These are phyloP conservation scores for Ageneiosus marmoratus DNA, from an alignment of 2,113 vertebrate genomes.

Conservation along the genomic window DNA sequence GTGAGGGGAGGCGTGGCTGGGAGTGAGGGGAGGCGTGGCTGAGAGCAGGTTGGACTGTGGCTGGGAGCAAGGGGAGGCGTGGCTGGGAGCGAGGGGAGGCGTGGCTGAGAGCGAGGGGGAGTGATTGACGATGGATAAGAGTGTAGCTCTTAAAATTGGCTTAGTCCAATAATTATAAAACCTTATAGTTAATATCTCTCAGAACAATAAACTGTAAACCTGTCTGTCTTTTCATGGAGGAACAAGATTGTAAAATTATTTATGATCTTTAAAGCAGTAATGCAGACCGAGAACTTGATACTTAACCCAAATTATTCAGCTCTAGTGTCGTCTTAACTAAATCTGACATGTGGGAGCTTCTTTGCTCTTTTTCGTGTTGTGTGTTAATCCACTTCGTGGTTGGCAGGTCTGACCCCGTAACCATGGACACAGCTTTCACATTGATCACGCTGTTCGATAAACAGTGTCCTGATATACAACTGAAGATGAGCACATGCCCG, in stretches of 20 bases:
- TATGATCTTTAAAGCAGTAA: neutral
- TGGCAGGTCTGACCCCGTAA: slow-evolving; percentile 5
- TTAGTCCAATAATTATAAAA: neutral
- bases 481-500: slow-evolving; percentile 7
- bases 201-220: neutral
- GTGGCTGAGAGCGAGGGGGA: neutral
- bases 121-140: neutral
- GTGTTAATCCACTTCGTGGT: neutral
- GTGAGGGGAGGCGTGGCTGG: too few species aligned
- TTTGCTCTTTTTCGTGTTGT: neutral
- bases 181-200: neutral
- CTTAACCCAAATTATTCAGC: neutral
- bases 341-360: neutral
- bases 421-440: neutral
- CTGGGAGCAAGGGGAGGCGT: neutral
- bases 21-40: neutral
- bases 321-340: neutral
- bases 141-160: neutral
- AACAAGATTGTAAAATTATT: neutral
- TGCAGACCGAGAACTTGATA: neutral
- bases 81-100: neutral
- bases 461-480: neutral
- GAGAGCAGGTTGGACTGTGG: too few species aligned
- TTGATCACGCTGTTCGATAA: neutral
- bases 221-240: neutral